Conservation (phyloP, 2,888 invertebrate species). For the Stomorhina lunata region DNA sequence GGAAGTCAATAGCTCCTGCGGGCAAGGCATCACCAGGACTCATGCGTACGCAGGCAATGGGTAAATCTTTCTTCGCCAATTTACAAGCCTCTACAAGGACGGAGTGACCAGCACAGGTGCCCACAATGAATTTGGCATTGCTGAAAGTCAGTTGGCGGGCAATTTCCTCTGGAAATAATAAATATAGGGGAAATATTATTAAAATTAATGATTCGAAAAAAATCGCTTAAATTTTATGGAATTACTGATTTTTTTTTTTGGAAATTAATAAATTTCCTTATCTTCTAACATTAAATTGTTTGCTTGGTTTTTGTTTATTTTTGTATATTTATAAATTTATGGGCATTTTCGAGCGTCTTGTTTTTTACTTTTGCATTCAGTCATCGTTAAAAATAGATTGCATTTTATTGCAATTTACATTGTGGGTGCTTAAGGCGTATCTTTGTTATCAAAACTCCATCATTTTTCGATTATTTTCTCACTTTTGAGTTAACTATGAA, state of each 20-base stretch:
- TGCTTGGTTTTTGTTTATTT: neutral
- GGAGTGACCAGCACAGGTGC: constrained; percentile 81
- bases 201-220: neutral
- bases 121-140: constrained; percentile 84
- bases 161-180: constrained; percentile 84
- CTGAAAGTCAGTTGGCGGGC: constrained; percentile 83
- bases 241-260: neutral
- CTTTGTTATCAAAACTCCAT: neutral
- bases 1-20: constrained; percentile 82
- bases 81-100: constrained; percentile 80
- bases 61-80: constrained; percentile 79
- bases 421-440: neutral
- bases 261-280: neutral
- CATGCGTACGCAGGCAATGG: constrained; percentile 82
- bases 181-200: neutral
- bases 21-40: constrained; percentile 81
- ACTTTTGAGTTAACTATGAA: no score
- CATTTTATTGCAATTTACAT: neutral
- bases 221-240: neutral
- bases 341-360: neutral
- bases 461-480: neutral
- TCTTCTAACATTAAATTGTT: no score
- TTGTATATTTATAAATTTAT: neutral
- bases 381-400: constrained; percentile 29
- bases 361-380: neutral